A percentile compares a stretch with the other conserved stretches of the same genome.
phyloP scores from a whole-genome alignment of 53 echinoderm and acorn worm species.

The Paracentrotus lividus region DNA sequence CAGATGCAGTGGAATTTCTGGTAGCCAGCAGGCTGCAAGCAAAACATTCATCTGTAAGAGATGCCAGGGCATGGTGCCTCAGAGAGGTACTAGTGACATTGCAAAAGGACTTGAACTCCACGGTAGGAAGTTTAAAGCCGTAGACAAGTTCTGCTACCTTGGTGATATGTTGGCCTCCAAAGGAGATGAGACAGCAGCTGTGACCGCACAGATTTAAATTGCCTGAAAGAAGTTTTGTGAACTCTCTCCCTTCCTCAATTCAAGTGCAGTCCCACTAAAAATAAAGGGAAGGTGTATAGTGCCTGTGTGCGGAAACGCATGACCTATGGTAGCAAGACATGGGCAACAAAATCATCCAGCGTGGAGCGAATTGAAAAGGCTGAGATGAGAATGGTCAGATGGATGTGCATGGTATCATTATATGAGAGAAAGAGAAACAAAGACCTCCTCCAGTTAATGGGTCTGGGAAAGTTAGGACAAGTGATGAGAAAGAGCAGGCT shows the following conservation, averaged over 20 bases:
- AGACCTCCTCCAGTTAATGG: no score
- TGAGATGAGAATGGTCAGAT: conserved; percentile 49
- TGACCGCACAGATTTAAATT: not conserved
- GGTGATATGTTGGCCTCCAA: conserved; percentile 58
- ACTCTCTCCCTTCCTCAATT: conserved; percentile 59
- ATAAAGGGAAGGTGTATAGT: conserved; percentile 48
- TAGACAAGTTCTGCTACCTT: conserved; percentile 62
- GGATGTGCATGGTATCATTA: conserved; percentile 41
- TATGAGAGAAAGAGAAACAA: not conserved
- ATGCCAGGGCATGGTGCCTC: conserved; percentile 10
- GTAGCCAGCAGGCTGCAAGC: conserved; percentile 44
- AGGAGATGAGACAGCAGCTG: conserved; percentile 52
- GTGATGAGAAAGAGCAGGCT: no score
- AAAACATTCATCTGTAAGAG: conserved; percentile 58
- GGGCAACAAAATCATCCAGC: conserved; percentile 47
- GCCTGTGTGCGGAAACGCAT: conserved; percentile 53
- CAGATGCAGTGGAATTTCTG: conserved; percentile 69
- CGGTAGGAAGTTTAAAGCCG: not conserved
- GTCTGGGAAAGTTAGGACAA: no score
- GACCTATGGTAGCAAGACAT: conserved; percentile 52
- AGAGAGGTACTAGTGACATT: conserved; percentile 42
- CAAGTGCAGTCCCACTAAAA: not conserved
- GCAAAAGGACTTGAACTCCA: conserved; percentile 21
- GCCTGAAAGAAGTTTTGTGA: conserved; percentile 33
- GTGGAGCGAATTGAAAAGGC: conserved; percentile 41